Evolutionary conservation across 1,140 invertebrate species (phyloP).

Genomic region (Lasaia peninsularis): DNA sequence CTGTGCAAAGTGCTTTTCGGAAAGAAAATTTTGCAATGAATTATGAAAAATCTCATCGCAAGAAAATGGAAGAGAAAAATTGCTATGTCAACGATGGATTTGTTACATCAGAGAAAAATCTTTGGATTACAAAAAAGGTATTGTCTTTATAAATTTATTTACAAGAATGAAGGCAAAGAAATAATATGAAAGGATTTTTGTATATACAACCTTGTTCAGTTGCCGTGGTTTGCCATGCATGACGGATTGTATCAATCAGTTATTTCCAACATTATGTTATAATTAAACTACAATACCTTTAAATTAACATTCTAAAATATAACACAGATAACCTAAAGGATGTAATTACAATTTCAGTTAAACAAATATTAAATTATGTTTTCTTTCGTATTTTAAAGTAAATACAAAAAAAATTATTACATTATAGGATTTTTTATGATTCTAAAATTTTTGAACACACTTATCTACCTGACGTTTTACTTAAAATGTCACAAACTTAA

Average conservation of each 20-base stretch:
- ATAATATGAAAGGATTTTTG: conserved; percentile 26
- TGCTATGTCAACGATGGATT: conserved; percentile 37
- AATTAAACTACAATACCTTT: conserved; percentile 11
- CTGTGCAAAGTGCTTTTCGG: conserved; percentile 14
- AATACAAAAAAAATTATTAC: too few relatives aligned
- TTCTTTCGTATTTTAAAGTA: too few relatives aligned
- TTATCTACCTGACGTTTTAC: too few relatives aligned
- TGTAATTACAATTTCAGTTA: too few relatives aligned
- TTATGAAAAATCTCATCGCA: conserved; percentile 19
- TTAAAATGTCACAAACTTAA: too few relatives aligned
- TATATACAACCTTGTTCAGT: conserved; percentile 31
- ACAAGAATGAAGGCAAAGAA: neutral
- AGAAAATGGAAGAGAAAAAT: conserved; percentile 29
- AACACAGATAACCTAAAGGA: neutral
- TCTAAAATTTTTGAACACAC: too few relatives aligned
- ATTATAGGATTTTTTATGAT: too few relatives aligned
- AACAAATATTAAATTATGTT: too few relatives aligned
- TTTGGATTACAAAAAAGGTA: conserved; percentile 31
- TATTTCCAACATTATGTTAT: conserved; percentile 19
- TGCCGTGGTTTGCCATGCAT: conserved; percentile 29
- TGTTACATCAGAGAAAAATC: conserved; percentile 37
- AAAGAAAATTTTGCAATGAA: conserved; percentile 18
- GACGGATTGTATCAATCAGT: conserved; percentile 33
- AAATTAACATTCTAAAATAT: neutral
- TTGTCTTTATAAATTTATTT: conserved; percentile 3